A percentile compares a stretch with the other conserved stretches of the same genome.
Conservation (phyloP, 2,113 vertebrate genomes). For the Apodemus sylvaticus region DNA sequence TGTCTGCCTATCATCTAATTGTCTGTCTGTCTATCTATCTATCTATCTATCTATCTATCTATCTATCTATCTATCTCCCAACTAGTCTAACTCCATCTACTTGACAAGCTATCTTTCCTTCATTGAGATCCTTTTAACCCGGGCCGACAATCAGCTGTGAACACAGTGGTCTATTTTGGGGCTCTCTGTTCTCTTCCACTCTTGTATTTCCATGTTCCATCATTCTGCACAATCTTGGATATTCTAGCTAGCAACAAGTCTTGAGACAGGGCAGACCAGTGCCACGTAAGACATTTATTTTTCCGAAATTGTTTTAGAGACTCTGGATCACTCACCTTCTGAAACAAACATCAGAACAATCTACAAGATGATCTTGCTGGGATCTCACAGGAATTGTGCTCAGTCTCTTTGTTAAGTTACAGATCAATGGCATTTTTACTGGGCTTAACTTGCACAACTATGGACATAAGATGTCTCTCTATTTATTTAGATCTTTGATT, state of each 20-base stretch:
- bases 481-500: not conserved
- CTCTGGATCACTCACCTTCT: not conserved
- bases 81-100: not conserved
- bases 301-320: not conserved
- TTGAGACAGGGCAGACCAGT: not conserved
- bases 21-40: not conserved
- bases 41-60: too few relatives aligned
- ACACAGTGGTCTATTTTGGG: not conserved
- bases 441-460: not conserved
- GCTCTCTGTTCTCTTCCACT: not conserved
- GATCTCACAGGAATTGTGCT: not conserved
- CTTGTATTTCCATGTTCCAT: not conserved
- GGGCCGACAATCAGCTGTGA: not conserved
- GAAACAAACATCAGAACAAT: not conserved
- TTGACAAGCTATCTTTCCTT: not conserved
- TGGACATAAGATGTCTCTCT: not conserved
- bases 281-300: not conserved
- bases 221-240: fast-evolving
- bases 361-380: not conserved
- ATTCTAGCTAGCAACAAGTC: not conserved
- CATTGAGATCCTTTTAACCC: not conserved
- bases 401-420: not conserved
- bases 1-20: too few relatives aligned
- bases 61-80: not conserved
- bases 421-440: not conserved